Percentiles rank a stretch among this genome's conserved stretches.
These are phyloP conservation scores for Tetropium fuscum DNA, from an alignment of 2,888 invertebrate genomes.

Conservation along the genomic window DNA sequence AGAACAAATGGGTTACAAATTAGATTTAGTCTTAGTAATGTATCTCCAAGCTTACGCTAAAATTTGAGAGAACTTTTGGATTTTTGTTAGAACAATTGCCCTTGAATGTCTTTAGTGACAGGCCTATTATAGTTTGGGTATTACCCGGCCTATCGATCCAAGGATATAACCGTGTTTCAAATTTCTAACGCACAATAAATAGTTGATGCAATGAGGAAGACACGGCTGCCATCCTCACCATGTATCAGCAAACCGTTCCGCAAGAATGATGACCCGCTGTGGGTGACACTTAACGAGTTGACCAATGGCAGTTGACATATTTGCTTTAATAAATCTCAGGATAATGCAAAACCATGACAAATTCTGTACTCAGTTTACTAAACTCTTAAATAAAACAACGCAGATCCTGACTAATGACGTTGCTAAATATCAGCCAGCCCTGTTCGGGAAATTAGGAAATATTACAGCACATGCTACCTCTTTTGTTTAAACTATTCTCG, in stretches of 20 bases:
- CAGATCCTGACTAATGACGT: slow-evolving; percentile 20
- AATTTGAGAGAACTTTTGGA: too few relatives aligned
- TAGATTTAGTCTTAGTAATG: too few relatives aligned
- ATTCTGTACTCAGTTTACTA: slow-evolving; percentile 16
- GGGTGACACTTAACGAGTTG: slow-evolving; percentile 29
- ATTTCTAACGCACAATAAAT: slow-evolving; percentile 6
- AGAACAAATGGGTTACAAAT: too few relatives aligned
- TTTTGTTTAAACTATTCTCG: slow-evolving; percentile 3
- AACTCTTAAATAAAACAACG: slow-evolving; percentile 24
- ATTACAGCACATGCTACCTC: slow-evolving; percentile 2
- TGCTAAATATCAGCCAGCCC: slow-evolving; percentile 3
- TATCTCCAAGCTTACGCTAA: too few relatives aligned
- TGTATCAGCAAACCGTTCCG: slow-evolving; percentile 15
- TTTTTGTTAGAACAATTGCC: too few relatives aligned
- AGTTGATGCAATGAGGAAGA: neutral
- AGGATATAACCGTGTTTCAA: too few relatives aligned
- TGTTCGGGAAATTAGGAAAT: neutral
- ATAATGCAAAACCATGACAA: slow-evolving; percentile 28
- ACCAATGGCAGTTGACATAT: slow-evolving; percentile 26
- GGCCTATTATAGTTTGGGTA: too few relatives aligned
- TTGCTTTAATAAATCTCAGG: slow-evolving; percentile 28
- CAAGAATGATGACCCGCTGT: slow-evolving; percentile 24
- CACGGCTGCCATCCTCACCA: slow-evolving; percentile 4
- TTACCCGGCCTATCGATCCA: too few relatives aligned
- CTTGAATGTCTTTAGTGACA: too few relatives aligned